These are phyloP conservation scores for Bedellia somnulentella DNA, from an alignment of 2,888 invertebrate species.

Conservation along the genomic window DNA sequence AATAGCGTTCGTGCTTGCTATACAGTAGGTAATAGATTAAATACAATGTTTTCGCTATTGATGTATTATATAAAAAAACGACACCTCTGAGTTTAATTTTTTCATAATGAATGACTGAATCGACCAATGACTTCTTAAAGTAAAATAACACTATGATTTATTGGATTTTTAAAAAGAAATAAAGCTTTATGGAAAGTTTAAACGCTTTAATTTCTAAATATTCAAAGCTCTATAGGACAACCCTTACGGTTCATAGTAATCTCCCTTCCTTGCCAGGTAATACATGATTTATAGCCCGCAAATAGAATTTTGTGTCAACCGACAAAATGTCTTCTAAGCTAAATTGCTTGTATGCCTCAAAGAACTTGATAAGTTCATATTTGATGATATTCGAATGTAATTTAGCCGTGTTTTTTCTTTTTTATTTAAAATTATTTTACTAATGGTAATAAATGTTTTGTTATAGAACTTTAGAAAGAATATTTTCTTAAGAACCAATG, in stretches of 20 bases:
- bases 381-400: not conserved
- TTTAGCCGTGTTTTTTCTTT: not conserved
- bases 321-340: constrained; percentile 7
- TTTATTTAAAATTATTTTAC: too few species aligned
- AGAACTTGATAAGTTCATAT: not conserved
- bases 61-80: not conserved
- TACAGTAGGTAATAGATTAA: not conserved
- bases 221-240: constrained; percentile 9
- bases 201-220: not conserved
- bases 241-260: constrained; percentile 7
- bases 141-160: not conserved
- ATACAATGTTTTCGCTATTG: not conserved
- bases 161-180: not conserved
- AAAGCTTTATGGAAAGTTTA: not conserved
- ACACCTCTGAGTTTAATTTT: not conserved
- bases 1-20: too few species aligned
- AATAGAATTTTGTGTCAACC: constrained; percentile 25
- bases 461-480: not conserved
- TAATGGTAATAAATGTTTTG: not conserved
- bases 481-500: not conserved
- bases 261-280: constrained; percentile 32
- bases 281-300: constrained; percentile 46
- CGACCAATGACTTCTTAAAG: too few species aligned
- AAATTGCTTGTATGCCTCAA: constrained; percentile 6
- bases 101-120: not conserved